phyloP scores from a whole-genome alignment of 37 sponge, comb jelly and placozoan species.

The Ianthella basta region DNA sequence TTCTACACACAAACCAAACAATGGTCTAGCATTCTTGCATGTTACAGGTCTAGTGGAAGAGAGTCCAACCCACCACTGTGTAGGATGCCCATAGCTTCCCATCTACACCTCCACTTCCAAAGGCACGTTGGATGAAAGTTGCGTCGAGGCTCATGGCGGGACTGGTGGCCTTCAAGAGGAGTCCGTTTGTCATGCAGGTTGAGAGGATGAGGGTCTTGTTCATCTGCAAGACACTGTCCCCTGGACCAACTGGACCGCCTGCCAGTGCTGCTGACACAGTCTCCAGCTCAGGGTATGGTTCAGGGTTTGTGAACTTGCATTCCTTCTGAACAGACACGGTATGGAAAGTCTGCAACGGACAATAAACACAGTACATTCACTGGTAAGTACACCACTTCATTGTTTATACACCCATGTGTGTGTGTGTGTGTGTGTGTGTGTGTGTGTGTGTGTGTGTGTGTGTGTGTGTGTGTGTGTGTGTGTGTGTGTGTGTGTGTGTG shows the following conservation, averaged over 20 bases:
- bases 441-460: constrained; percentile 34
- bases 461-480: constrained; percentile 35
- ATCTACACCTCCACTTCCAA: constrained; percentile 58
- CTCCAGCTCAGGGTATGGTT: constrained; percentile 67
- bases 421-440: constrained; percentile 20
- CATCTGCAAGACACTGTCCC: constrained; percentile 45
- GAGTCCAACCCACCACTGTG: constrained; percentile 50
- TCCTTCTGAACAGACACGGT: constrained; percentile 6
- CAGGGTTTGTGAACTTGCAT: constrained; percentile 30
- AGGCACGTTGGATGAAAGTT: constrained; percentile 68
- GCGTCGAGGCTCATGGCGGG: constrained; percentile 72
- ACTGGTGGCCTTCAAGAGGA: constrained; percentile 66
- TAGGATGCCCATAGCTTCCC: constrained; percentile 64
- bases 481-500: too few relatives aligned
- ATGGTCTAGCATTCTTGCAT: too few relatives aligned
- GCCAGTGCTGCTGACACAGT: constrained; percentile 61
- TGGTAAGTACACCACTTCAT: too few relatives aligned
- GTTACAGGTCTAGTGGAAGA: neutral
- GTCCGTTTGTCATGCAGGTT: constrained; percentile 76
- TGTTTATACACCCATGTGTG: neutral
- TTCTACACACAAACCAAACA: too few relatives aligned
- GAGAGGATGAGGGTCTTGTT: constrained; percentile 70
- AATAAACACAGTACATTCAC: too few relatives aligned
- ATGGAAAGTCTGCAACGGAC: constrained; percentile 18
- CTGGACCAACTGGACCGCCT: constrained; percentile 76